Evolutionary conservation across 2,797 vertebrate species (phyloP).

Genomic region (Chelmon rostratus): DNA sequence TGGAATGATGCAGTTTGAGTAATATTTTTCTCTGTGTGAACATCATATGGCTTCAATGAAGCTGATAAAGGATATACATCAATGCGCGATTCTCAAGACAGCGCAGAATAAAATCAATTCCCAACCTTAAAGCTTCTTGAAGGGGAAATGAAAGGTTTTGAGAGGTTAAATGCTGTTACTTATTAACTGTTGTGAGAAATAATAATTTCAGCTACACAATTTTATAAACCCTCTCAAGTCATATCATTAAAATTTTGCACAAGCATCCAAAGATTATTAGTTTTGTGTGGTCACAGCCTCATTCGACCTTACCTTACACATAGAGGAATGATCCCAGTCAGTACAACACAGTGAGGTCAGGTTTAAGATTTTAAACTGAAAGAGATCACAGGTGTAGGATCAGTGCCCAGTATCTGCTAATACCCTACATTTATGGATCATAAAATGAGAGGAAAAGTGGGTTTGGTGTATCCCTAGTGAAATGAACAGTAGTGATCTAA

Average conservation of each 20-base stretch:
- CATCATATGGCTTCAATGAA: background rate
- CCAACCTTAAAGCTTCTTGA: background rate
- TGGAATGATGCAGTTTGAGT: background rate
- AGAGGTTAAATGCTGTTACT: background rate
- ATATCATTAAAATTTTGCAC: background rate
- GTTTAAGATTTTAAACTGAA: background rate
- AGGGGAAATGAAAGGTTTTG: background rate
- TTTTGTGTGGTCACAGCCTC: background rate
- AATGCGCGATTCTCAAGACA: background rate
- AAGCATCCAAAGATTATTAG: background rate
- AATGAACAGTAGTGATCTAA: slow-evolving; percentile 3
- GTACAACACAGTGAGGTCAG: background rate
- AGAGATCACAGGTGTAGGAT: background rate
- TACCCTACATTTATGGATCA: background rate
- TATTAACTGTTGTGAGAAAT: background rate
- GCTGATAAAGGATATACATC: background rate
- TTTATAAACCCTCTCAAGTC: background rate
- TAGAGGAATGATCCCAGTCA: background rate
- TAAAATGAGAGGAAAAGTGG: background rate
- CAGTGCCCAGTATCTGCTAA: background rate
- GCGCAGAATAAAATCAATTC: background rate
- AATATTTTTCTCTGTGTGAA: background rate
- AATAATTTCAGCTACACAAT: background rate
- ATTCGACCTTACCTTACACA: background rate
- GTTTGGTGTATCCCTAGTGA: background rate